These are phyloP conservation scores for Sycophila texana DNA, from an alignment of 2,888 invertebrate species.

Conservation along the genomic window DNA sequence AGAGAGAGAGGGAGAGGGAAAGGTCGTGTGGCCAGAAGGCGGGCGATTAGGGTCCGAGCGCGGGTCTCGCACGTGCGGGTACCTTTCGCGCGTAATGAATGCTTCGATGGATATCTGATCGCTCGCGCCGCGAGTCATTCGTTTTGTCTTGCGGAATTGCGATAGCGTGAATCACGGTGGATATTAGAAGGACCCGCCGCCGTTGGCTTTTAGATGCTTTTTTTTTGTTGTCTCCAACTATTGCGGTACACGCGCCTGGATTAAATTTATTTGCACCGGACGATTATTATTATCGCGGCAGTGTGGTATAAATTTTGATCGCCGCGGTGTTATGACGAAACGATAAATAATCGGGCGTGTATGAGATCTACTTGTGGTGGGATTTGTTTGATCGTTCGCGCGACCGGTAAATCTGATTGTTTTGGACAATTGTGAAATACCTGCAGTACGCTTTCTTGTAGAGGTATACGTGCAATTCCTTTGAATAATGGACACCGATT, in stretches of 20 bases:
- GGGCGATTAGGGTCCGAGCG: conserved; percentile 1
- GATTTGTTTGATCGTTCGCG: too few relatives aligned
- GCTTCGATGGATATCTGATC: neutral
- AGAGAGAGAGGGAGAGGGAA: neutral
- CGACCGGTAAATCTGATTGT: too few relatives aligned
- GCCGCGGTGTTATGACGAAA: conserved; percentile 22
- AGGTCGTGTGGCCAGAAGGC: neutral
- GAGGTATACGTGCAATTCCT: too few relatives aligned
- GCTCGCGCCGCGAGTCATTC: neutral
- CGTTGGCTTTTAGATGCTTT: conserved; percentile 1
- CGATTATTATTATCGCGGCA: conserved; percentile 5
- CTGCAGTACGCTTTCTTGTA: too few relatives aligned
- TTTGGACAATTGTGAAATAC: too few relatives aligned
- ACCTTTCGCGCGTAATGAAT: neutral
- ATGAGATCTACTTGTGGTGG: neutral
- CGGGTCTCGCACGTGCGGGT: neutral
- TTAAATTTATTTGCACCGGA: conserved; percentile 27
- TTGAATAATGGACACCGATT: too few relatives aligned
- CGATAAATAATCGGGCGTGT: conserved; percentile 4
- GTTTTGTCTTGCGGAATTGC: neutral
- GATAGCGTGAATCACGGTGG: conserved; percentile 25
- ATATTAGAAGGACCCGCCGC: neutral
- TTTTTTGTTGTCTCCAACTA: neutral
- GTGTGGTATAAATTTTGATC: neutral
- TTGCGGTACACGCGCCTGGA: neutral